These are phyloP conservation scores for Xanthorhoe designata DNA, from an alignment of 2,888 invertebrate genomes.

Conservation along the genomic window DNA sequence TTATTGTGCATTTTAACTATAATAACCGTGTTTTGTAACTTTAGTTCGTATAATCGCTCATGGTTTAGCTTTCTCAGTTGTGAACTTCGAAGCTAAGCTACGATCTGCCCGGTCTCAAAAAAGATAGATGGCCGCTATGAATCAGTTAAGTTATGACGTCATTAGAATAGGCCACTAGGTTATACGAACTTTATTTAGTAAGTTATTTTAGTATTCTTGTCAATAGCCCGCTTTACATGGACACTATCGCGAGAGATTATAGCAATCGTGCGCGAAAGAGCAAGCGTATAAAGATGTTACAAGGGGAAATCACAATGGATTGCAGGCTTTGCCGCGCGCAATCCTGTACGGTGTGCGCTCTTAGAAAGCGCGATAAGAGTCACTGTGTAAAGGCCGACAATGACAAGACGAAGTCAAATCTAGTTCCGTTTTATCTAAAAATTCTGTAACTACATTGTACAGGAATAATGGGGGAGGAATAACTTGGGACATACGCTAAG, in stretches of 20 bases:
- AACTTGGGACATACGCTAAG: not conserved
- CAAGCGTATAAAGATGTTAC: no score
- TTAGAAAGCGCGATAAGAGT: no score
- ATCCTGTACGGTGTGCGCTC: no score
- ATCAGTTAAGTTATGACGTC: not conserved
- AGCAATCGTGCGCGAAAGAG: no score
- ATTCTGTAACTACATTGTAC: not conserved
- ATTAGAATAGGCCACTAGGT: no score
- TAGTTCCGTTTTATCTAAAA: not conserved
- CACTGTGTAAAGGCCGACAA: no score
- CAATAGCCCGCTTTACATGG: no score
- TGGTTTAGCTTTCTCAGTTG: not conserved
- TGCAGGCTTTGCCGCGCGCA: no score
- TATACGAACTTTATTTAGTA: no score
- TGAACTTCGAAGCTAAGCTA: not conserved
- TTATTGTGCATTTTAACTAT: constrained; percentile 25
- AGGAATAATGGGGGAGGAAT: not conserved
- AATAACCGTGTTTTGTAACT: constrained; percentile 9
- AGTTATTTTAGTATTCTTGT: no score
- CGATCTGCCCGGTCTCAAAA: not conserved
- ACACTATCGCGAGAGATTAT: no score
- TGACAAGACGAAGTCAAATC: not conserved
- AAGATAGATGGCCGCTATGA: not conserved
- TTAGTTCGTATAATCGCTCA: not conserved
- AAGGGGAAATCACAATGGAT: no score